phyloP scores from a whole-genome alignment of 2,797 vertebrate species.

The Heteromormyrus szaboi region DNA sequence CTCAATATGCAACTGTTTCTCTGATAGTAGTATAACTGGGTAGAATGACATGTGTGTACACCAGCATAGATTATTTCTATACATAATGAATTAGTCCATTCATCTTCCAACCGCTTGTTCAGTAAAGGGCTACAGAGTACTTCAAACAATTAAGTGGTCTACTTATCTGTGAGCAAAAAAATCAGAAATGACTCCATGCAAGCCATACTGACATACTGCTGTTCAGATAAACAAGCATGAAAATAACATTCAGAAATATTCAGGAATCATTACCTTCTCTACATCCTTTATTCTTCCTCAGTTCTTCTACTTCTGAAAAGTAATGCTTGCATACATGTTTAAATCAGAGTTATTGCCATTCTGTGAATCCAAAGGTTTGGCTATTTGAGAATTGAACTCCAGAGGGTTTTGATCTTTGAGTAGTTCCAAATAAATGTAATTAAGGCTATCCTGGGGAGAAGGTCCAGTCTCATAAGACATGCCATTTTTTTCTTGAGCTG shows the following conservation, averaged over 20 bases:
- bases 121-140: not conserved
- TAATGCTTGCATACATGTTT: constrained; percentile 77
- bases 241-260: not conserved
- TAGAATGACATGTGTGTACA: not conserved
- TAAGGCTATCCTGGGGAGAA: constrained; percentile 65
- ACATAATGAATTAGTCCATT: not conserved
- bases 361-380: constrained; percentile 46
- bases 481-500: constrained; percentile 34
- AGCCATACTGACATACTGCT: not conserved
- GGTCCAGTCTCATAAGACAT: constrained; percentile 34
- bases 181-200: not conserved
- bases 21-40: not conserved
- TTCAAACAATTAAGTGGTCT: not conserved
- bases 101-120: not conserved
- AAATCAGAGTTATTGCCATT: constrained; percentile 56
- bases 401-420: constrained; percentile 59
- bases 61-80: not conserved
- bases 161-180: not conserved
- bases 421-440: constrained; percentile 81
- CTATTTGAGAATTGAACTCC: constrained; percentile 45
- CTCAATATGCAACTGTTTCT: not conserved
- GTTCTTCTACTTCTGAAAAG: constrained; percentile 69
- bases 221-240: not conserved
- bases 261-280: constrained; percentile 63
- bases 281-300: constrained; percentile 48